A percentile compares a stretch with the other conserved stretches of the same genome.
These are phyloP conservation scores for Vicugna pacos DNA, from an alignment of 2,113 vertebrate species.

Conservation along the genomic window DNA sequence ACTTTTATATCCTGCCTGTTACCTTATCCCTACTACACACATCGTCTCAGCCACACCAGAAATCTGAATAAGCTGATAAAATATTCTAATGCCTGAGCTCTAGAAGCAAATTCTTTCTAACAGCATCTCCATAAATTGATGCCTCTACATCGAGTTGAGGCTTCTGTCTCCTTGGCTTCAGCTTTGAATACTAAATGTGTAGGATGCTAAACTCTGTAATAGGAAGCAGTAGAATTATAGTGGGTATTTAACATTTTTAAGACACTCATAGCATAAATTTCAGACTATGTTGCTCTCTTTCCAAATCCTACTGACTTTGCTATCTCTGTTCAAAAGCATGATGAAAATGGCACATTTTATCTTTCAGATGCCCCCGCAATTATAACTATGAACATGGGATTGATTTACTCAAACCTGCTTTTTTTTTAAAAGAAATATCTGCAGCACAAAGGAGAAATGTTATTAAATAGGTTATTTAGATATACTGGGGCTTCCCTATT, in stretches of 20 bases:
- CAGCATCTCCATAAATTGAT: background rate
- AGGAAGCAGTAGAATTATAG: background rate
- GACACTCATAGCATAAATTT: background rate
- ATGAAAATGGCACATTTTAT: constrained; percentile 29
- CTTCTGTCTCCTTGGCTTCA: background rate
- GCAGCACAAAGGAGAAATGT: background rate
- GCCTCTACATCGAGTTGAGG: background rate
- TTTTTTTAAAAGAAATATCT: background rate
- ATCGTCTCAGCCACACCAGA: background rate
- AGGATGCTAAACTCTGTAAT: background rate
- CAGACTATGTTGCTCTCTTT: constrained; percentile 35
- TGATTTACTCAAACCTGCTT: background rate
- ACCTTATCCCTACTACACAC: fast-evolving
- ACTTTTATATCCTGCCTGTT: background rate
- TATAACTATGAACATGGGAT: background rate
- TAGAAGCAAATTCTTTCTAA: background rate
- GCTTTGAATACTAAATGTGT: background rate
- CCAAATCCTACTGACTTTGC: background rate
- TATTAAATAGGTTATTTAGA: constrained; percentile 69
- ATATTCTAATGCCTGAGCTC: background rate
- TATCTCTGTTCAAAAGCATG: constrained; percentile 1
- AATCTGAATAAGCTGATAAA: background rate
- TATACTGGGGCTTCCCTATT: constrained; percentile 41
- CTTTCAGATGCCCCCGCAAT: background rate
- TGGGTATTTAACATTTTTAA: constrained; percentile 17